Percentiles rank a stretch among this genome's conserved stretches.
Evolutionary conservation across 2,797 vertebrate species (phyloP).

Genomic region (Neomorphus geoffroyi): DNA sequence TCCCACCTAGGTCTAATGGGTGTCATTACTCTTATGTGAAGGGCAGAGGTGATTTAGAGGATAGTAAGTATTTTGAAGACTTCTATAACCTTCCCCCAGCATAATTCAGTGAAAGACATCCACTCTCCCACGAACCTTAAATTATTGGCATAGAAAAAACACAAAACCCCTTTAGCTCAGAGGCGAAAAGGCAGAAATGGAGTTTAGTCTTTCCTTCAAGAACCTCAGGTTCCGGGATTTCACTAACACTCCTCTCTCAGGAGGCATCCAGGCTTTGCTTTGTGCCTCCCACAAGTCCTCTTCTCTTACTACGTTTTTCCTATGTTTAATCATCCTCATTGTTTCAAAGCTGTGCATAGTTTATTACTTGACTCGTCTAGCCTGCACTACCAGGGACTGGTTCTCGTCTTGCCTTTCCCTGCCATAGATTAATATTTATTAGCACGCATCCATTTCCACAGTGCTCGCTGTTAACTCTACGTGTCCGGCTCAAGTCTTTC

Average conservation of each 20-base stretch:
- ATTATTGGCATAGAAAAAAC: background rate
- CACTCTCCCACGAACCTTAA: background rate
- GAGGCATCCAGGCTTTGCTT: background rate
- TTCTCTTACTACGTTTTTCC: constrained; percentile 25
- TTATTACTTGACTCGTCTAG: constrained; percentile 44
- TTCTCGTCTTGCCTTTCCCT: constrained; percentile 52
- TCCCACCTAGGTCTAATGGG: background rate
- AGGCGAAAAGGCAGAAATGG: background rate
- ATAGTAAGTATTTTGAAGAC: background rate
- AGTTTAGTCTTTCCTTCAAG: background rate
- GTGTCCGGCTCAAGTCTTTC: background rate
- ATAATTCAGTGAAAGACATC: background rate
- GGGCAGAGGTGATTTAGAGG: background rate
- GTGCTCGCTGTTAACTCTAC: background rate
- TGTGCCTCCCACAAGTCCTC: constrained; percentile 25
- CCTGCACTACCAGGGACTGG: constrained; percentile 30
- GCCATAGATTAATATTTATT: constrained; percentile 58
- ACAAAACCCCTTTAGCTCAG: background rate
- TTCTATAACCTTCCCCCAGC: background rate
- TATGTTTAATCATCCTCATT: constrained; percentile 56
- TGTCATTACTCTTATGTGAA: background rate
- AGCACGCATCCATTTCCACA: background rate
- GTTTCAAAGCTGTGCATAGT: constrained; percentile 35
- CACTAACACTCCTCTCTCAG: background rate
- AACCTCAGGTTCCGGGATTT: background rate